Percentiles rank a stretch among this genome's conserved stretches.
phyloP scores from a whole-genome alignment of 2,888 invertebrate species.

The Nephrotoma appendiculata region DNA sequence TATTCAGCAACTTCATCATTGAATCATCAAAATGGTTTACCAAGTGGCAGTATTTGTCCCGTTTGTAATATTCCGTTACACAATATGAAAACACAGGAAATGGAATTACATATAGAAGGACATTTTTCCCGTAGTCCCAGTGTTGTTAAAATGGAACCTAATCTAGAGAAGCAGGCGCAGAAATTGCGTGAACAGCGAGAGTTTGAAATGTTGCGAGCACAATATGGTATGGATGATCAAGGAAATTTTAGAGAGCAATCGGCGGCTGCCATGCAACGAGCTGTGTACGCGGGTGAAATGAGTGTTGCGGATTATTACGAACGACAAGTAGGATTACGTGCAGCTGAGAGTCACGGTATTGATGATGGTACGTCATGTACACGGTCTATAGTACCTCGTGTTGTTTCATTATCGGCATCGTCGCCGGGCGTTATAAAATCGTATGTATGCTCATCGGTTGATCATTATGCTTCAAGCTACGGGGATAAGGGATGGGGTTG shows the following conservation, averaged over 20 bases:
- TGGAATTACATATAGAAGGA: slow-evolving; percentile 63
- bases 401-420: slow-evolving; percentile 17
- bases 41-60: slow-evolving; percentile 31
- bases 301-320: slow-evolving; percentile 77
- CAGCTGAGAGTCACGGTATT: slow-evolving; percentile 61
- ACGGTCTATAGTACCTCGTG: slow-evolving; percentile 34
- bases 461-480: slow-evolving; percentile 77
- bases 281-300: slow-evolving; percentile 74
- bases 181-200: slow-evolving; percentile 62
- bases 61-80: slow-evolving; percentile 33
- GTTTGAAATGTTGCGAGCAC: slow-evolving; percentile 64
- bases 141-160: slow-evolving; percentile 18
- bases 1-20: slow-evolving; percentile 20
- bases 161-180: slow-evolving; percentile 47
- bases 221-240: slow-evolving; percentile 82
- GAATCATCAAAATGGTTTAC: slow-evolving; percentile 10
- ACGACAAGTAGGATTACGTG: slow-evolving; percentile 56
- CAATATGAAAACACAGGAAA: slow-evolving; percentile 34
- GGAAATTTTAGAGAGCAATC: slow-evolving; percentile 64
- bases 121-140: slow-evolving; percentile 44
- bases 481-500: slow-evolving; percentile 90
- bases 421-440: slow-evolving; percentile 39
- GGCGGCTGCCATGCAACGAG: slow-evolving; percentile 60
- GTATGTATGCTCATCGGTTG: slow-evolving; percentile 63
- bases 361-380: slow-evolving; percentile 74